These are phyloP conservation scores for Yoshiicerus persimilis DNA, from an alignment of 1,140 invertebrate genomes.

Conservation along the genomic window DNA sequence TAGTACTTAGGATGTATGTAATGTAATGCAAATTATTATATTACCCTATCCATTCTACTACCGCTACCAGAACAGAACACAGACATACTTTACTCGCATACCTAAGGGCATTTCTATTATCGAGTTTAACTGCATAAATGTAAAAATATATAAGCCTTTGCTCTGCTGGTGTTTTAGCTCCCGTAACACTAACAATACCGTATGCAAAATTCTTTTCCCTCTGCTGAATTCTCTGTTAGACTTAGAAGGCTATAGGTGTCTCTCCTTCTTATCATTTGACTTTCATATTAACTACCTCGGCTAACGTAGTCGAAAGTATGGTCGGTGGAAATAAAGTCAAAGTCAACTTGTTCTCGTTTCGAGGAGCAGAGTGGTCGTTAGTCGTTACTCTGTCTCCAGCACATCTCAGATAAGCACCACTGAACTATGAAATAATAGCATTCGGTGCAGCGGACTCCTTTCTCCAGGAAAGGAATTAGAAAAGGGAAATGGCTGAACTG, in stretches of 20 bases:
- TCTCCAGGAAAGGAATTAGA: not conserved
- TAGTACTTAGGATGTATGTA: not conserved
- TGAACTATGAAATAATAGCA: constrained; percentile 14
- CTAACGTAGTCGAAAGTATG: not conserved
- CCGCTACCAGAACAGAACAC: not conserved
- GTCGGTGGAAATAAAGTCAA: not conserved
- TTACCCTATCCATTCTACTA: not conserved
- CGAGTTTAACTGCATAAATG: not conserved
- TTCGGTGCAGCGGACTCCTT: not conserved
- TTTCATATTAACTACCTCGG: not conserved
- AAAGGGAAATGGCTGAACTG: not conserved
- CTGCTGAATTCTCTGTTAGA: not conserved
- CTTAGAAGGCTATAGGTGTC: not conserved
- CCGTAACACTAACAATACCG: not conserved
- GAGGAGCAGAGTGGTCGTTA: constrained; percentile 1
- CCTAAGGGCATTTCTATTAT: not conserved
- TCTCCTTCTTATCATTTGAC: not conserved
- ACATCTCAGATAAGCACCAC: constrained; percentile 21
- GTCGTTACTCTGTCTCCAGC: constrained; percentile 14
- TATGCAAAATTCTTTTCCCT: not conserved
- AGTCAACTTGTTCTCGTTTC: not conserved
- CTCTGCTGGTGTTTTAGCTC: not conserved
- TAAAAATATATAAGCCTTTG: not conserved
- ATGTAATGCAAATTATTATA: not conserved
- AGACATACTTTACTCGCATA: not conserved